Percentiles rank a stretch among this genome's conserved stretches.
phyloP scores from a whole-genome alignment of 2,113 vertebrate genomes.

The Nanorana parkeri region DNA sequence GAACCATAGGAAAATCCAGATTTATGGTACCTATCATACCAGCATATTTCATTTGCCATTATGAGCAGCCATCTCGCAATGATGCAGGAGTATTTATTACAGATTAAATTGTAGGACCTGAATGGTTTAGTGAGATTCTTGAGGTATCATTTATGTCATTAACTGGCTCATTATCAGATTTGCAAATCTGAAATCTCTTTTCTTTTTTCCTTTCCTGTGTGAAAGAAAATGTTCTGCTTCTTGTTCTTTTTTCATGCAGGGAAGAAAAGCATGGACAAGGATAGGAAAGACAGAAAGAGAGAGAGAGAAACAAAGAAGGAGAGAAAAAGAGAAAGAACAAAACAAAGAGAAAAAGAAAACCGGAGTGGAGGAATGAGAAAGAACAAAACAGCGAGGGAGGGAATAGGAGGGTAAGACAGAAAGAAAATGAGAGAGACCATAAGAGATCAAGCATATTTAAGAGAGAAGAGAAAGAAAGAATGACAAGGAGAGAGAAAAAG shows the following conservation, averaged over 20 bases:
- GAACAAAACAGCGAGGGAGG: neutral
- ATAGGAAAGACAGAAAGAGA: neutral
- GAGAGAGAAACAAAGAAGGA: neutral
- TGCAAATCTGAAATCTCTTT: constrained; percentile 85
- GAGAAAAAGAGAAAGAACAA: too few species aligned
- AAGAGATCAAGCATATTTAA: too few species aligned
- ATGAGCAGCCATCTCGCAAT: constrained; percentile 98
- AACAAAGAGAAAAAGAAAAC: too few species aligned
- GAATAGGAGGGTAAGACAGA: neutral
- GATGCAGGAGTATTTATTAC: constrained; percentile 99
- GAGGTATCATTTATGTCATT: constrained; percentile 98
- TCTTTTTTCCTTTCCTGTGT: constrained; percentile 68
- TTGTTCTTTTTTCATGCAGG: constrained; percentile 49
- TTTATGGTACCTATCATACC: constrained; percentile 99
- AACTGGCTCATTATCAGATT: constrained; percentile 97
- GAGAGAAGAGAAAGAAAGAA: too few species aligned
- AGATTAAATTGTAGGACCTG: constrained; percentile 99
- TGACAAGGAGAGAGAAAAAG: too few species aligned
- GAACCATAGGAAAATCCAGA: constrained; percentile 99
- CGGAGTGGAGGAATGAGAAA: too few species aligned
- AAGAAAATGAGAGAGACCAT: too few species aligned
- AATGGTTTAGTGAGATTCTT: constrained; percentile 97
- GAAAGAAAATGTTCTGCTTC: constrained; percentile 59
- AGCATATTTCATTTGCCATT: constrained; percentile 99
- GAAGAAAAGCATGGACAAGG: neutral